Evolutionary conservation across 1,140 invertebrate species (phyloP).

Genomic region (Drosophila sulfurigaster): DNA sequence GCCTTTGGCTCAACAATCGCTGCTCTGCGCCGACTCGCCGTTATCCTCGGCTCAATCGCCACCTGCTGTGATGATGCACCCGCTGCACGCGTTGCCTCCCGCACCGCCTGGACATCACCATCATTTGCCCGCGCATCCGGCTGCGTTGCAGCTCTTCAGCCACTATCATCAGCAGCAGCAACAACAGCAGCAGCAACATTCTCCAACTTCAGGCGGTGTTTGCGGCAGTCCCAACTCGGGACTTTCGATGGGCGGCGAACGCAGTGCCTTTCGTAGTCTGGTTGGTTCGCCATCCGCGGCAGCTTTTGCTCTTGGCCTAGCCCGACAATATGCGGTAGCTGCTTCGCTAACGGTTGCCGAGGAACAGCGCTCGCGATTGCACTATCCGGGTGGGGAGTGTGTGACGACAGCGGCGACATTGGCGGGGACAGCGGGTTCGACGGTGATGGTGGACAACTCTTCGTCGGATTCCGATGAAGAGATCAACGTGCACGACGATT

Average conservation of each 20-base stretch:
- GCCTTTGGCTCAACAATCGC: constrained; percentile 56
- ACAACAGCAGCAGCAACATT: constrained; percentile 69
- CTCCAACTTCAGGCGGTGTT: constrained; percentile 51
- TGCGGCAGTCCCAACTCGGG: constrained; percentile 61
- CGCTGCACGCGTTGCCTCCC: constrained; percentile 48
- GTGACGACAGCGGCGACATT: constrained; percentile 88
- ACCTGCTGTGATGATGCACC: constrained; percentile 60
- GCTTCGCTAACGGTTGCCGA: constrained; percentile 85
- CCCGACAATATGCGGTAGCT: constrained; percentile 85
- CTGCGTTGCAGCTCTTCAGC: constrained; percentile 67
- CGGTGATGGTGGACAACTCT: constrained; percentile 82
- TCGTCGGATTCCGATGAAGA: constrained; percentile 82
- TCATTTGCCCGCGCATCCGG: constrained; percentile 67
- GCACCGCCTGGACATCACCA: constrained; percentile 60
- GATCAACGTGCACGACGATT: constrained; percentile 89
- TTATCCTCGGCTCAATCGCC: constrained; percentile 48
- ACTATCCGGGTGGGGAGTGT: constrained; percentile 51
- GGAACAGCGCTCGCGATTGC: constrained; percentile 67
- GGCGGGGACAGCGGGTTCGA: constrained; percentile 78
- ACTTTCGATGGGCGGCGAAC: constrained; percentile 91
- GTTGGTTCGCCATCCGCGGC: constrained; percentile 85
- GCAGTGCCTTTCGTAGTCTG: constrained; percentile 92
- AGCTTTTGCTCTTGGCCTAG: constrained; percentile 85
- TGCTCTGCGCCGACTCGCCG: constrained; percentile 60
- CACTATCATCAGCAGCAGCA: constrained; percentile 75